Percentiles rank a stretch among this genome's conserved stretches.
phyloP scores from a whole-genome alignment of 2,888 invertebrate genomes.

The Nemotelus pantherinus region DNA sequence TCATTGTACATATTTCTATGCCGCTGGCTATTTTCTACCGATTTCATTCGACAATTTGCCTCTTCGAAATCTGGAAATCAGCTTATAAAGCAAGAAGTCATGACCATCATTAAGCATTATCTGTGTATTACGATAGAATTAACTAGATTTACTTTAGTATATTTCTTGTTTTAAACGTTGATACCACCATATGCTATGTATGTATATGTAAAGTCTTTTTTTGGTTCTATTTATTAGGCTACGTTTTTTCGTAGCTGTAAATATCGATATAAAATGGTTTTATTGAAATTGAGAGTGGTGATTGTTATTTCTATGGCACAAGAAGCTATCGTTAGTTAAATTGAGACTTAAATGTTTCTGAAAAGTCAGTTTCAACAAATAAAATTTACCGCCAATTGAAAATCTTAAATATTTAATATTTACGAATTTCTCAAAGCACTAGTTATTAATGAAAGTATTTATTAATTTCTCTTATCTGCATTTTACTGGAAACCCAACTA shows the following conservation, averaged over 20 bases:
- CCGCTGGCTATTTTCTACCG: slow-evolving; percentile 90
- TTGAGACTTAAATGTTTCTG: too few relatives aligned
- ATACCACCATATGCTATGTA: neutral
- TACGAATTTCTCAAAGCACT: too few relatives aligned
- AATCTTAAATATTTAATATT: too few relatives aligned
- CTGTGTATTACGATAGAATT: neutral
- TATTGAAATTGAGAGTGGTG: neutral
- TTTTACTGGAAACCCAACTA: too few relatives aligned
- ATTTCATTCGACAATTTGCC: slow-evolving; percentile 90
- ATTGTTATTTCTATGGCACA: too few relatives aligned
- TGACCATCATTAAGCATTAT: slow-evolving; percentile 23
- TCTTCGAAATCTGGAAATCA: slow-evolving; percentile 92
- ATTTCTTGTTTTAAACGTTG: neutral
- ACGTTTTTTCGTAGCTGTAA: slow-evolving; percentile 5
- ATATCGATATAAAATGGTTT: neutral
- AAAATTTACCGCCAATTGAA: too few relatives aligned
- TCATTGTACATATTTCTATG: slow-evolving; percentile 89
- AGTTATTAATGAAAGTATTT: too few relatives aligned
- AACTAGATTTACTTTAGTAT: neutral
- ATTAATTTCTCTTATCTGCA: too few relatives aligned
- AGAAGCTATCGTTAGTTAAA: too few relatives aligned
- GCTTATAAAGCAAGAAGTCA: slow-evolving; percentile 78
- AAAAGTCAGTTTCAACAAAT: too few relatives aligned
- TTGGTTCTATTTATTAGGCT: slow-evolving; percentile 18
- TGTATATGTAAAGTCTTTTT: slow-evolving; percentile 1